phyloP scores from a whole-genome alignment of 2,888 invertebrate species.

The Ferrisia virgata region DNA sequence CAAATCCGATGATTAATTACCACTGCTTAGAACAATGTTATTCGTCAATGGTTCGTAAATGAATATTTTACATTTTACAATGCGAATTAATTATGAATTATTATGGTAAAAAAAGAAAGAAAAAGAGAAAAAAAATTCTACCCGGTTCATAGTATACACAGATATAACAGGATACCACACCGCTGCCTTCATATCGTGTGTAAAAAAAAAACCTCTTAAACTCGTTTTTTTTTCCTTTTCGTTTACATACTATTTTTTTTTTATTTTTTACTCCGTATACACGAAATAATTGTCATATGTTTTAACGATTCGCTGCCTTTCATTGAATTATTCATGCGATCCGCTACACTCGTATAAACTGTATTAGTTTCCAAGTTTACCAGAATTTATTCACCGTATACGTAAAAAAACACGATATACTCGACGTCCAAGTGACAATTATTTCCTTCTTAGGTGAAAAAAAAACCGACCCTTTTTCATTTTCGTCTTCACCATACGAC shows the following conservation, averaged over 20 bases:
- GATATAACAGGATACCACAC: background rate
- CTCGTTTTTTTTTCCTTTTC: background rate
- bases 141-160: background rate
- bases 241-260: background rate
- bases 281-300: constrained; percentile 29
- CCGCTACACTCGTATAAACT: no score
- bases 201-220: background rate
- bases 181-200: background rate
- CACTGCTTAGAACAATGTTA: constrained; percentile 8
- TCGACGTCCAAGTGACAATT: constrained; percentile 21
- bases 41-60: constrained; percentile 3
- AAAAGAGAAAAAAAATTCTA: background rate
- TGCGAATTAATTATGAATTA: constrained; percentile 30
- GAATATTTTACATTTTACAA: constrained; percentile 20
- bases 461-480: background rate
- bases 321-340: constrained; percentile 35
- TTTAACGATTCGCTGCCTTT: constrained; percentile 32
- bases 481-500: background rate
- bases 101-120: background rate
- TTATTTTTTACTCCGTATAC: background rate
- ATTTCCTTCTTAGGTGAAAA: constrained; percentile 29
- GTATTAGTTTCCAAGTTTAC: background rate
- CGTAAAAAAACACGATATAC: no score
- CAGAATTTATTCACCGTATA: background rate
- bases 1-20: constrained; percentile 14